Base-by-base conservation (phyloP, 1,140 invertebrate species). In the Drosophila pseudoananassae region DNA sequence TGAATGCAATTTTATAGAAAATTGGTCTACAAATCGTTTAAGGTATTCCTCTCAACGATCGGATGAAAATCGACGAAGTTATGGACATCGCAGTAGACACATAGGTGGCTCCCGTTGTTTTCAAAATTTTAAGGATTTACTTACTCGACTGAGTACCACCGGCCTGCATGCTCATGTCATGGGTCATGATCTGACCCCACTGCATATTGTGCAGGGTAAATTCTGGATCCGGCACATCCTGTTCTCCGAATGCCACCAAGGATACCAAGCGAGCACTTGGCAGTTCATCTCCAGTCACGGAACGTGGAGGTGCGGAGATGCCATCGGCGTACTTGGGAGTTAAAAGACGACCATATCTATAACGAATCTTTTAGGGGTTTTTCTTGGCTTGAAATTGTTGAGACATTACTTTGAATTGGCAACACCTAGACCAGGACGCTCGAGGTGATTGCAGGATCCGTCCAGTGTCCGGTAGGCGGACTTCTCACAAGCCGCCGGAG, bases 161-260 rank as follows among this genome's bases (percentile, higher is more conserved):
- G 59, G 95, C 95, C 43, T 95, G 94, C 91, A 96, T 93, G 47
- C 94, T 95, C 95, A 97, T 96, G 81, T 98, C 97, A 90, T 98
- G 97, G 4, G 96, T 96, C 23, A 98, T 95, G 53, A 98, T 96
- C 91, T 98, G 97, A 7, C 96, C 97, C 94, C 95, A 97, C 71
- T 97, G 96, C 95, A 97, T 97, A 15, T 96, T 94, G n/a, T 94
- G 94, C 1, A 97, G 91, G 3, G 95, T 96, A 92, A 94, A 96
- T 47, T 94, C 91, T 0, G 93, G 94, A 91, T 97, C 96, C 2
- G 95, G 92, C 1, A 94, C 91, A 64, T 96, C 94, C 8, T 94
- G 94, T 54, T 94, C 93, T 0, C 93, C 93, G 79, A 97, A 96
- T 0, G 96, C 78, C 1, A 93, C 92, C 29, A 95, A 92, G 63